Conservation (phyloP, 2,888 invertebrate genomes). For the Sphinx pinastri region DNA sequence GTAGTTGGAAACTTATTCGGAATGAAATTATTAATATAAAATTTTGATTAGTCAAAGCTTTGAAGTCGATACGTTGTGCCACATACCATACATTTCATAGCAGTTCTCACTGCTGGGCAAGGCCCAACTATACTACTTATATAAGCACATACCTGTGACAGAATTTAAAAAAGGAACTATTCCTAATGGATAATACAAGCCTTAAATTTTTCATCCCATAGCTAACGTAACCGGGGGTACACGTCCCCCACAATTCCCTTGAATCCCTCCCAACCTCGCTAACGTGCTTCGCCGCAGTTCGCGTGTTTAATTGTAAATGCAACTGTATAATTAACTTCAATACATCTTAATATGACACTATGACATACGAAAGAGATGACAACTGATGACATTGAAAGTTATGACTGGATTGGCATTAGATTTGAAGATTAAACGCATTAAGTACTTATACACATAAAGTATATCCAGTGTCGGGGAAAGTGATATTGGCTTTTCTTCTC, state of each 20-base stretch:
- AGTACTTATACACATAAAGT: too few species aligned
- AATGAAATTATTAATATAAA: neutral
- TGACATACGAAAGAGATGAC: constrained; percentile 7
- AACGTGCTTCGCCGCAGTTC: constrained; percentile 36
- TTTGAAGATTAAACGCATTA: neutral
- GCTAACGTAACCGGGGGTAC: too few species aligned
- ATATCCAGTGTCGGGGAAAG: too few species aligned
- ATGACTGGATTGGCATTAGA: neutral
- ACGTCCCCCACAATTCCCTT: neutral
- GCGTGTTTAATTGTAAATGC: constrained; percentile 45
- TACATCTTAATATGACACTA: constrained; percentile 18
- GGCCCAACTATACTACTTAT: too few species aligned
- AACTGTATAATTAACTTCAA: constrained; percentile 25
- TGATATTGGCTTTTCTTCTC: too few species aligned
- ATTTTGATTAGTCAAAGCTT: too few species aligned
- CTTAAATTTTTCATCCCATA: neutral
- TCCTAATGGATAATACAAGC: too few species aligned
- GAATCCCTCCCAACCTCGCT: neutral
- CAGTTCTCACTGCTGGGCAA: too few species aligned
- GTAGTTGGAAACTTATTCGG: neutral
- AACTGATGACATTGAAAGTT: constrained; percentile 8
- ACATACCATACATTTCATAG: too few species aligned
- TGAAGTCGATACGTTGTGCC: too few species aligned
- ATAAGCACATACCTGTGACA: too few species aligned
- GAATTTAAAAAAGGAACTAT: too few species aligned